phyloP scores from a whole-genome alignment of 2,888 invertebrate species.

The Agrotis ipsilon region DNA sequence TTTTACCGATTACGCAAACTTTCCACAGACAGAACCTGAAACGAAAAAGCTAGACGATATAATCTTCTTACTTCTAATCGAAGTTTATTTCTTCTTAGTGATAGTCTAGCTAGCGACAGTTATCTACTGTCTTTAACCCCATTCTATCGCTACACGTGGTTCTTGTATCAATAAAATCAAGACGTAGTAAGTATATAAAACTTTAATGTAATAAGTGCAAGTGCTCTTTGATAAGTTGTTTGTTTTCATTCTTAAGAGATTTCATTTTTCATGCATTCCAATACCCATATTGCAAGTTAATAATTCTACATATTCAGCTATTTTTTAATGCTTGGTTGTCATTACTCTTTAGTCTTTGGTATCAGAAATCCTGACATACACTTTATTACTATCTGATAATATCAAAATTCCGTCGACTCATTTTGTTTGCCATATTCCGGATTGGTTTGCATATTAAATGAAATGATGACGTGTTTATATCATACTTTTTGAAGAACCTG shows the following conservation, averaged over 20 bases:
- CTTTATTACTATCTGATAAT: slow-evolving; percentile 18
- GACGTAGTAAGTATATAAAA: slow-evolving; percentile 26
- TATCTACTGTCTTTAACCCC: slow-evolving; percentile 28
- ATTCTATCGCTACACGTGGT: slow-evolving; percentile 36
- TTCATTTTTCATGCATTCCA: no score
- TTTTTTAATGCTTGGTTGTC: background rate
- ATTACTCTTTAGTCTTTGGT: slow-evolving; percentile 23
- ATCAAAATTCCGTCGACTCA: slow-evolving; percentile 17
- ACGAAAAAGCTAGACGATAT: slow-evolving; percentile 4
- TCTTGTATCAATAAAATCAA: slow-evolving; percentile 24
- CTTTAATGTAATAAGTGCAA: slow-evolving; percentile 21
- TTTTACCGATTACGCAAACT: slow-evolving; percentile 38
- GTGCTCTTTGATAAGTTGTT: slow-evolving; percentile 10
- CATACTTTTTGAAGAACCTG: slow-evolving; percentile 32
- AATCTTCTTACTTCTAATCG: slow-evolving; percentile 9
- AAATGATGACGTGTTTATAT: slow-evolving; percentile 31
- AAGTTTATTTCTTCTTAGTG: slow-evolving; percentile 21
- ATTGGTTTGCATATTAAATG: slow-evolving; percentile 2
- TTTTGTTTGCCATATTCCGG: slow-evolving; percentile 15
- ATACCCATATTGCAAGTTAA: background rate
- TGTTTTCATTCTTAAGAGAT: no score
- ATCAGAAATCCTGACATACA: slow-evolving; percentile 8
- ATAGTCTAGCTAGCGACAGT: slow-evolving; percentile 1
- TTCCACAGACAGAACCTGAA: slow-evolving; percentile 20
- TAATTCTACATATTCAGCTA: background rate